Percentiles rank a stretch among this genome's conserved stretches.
phyloP scores from a whole-genome alignment of 2,888 invertebrate species.

The Torymus tubicola region DNA sequence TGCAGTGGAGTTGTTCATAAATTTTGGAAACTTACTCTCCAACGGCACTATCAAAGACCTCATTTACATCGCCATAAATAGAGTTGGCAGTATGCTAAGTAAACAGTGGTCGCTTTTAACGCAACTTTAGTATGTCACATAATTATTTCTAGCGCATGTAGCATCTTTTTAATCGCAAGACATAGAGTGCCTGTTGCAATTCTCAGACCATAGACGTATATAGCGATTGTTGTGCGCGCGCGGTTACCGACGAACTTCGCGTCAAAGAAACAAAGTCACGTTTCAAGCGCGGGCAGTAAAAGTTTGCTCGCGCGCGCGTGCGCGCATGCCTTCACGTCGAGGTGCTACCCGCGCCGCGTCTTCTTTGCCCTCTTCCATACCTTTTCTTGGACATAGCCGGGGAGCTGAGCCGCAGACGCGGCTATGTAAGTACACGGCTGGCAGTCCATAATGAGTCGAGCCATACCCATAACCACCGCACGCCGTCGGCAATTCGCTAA shows the following conservation, averaged over 20 bases:
- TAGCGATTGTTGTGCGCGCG: not conserved
- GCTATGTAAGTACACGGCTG: not conserved
- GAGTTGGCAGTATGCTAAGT: not conserved
- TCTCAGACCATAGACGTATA: not conserved
- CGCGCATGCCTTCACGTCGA: conserved; percentile 45
- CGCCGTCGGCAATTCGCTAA: conserved; percentile 2
- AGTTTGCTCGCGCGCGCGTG: conserved; percentile 5
- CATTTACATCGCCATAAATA: too few relatives aligned
- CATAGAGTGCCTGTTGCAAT: conserved; percentile 18
- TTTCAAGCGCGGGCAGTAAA: conserved; percentile 30
- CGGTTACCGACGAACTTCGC: conserved; percentile 19
- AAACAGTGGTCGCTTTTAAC: conserved; percentile 3
- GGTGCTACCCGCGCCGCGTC: conserved; percentile 16
- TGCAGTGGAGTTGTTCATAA: too few relatives aligned
- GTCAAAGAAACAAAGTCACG: conserved; percentile 44
- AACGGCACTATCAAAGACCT: too few relatives aligned
- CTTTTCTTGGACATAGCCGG: conserved; percentile 33
- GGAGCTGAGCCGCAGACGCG: not conserved
- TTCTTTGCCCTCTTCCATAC: conserved; percentile 12
- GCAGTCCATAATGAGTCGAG: conserved; percentile 15
- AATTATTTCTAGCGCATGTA: conserved; percentile 34
- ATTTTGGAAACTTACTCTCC: too few relatives aligned
- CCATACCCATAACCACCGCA: not conserved
- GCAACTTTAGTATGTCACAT: conserved; percentile 19
- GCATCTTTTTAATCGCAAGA: conserved; percentile 26